These are phyloP conservation scores for Semaprochilodus insignis DNA, from an alignment of 2,797 vertebrate species.

Conservation along the genomic window DNA sequence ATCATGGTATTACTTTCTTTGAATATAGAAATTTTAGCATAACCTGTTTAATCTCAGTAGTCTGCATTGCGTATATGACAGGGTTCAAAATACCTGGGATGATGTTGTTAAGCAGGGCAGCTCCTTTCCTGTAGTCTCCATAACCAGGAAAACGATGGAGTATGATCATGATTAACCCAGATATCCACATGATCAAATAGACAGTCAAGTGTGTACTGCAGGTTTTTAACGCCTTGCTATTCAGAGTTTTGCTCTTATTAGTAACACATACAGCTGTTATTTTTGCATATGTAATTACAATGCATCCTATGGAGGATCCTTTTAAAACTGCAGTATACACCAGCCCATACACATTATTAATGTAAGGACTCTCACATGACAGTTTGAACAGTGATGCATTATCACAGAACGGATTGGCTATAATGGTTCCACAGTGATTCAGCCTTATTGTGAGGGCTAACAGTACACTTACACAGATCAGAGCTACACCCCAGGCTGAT, in stretches of 20 bases:
- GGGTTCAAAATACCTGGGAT: conserved; percentile 22
- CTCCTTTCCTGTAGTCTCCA: conserved; percentile 12
- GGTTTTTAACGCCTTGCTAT: conserved; percentile 70
- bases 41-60: background rate
- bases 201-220: conserved; percentile 66
- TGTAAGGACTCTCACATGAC: conserved; percentile 70
- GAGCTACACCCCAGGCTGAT: background rate
- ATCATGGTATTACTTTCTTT: background rate
- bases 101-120: background rate
- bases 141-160: background rate
- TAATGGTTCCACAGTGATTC: background rate
- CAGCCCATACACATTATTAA: conserved; percentile 4
- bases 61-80: background rate
- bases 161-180: background rate
- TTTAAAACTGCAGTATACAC: background rate
- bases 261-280: conserved; percentile 5
- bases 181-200: conserved; percentile 59
- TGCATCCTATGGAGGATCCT: background rate
- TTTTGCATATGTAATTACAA: background rate
- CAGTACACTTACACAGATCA: background rate
- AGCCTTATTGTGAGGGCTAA: background rate
- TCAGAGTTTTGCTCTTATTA: conserved; percentile 64
- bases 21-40: background rate
- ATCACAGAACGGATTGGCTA: conserved; percentile 80
- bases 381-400: conserved; percentile 83